These are phyloP conservation scores for Chaetodon trifascialis DNA, from an alignment of 2,113 vertebrate species.

Conservation along the genomic window DNA sequence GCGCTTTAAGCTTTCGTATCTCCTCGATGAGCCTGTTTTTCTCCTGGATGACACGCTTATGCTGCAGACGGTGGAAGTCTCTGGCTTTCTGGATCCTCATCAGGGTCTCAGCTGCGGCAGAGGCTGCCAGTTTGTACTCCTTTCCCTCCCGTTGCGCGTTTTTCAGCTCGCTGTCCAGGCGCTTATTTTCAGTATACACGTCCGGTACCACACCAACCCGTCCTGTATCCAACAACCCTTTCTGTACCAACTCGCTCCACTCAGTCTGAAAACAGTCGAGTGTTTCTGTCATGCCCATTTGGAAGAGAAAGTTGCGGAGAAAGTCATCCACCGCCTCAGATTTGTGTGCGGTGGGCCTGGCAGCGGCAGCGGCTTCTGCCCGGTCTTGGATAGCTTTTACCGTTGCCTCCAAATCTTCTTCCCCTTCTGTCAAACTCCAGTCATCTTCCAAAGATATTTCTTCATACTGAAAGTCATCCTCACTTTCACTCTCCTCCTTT, in stretches of 20 bases:
- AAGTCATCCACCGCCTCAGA: conserved; percentile 89
- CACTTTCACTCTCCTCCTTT: conserved; percentile 52
- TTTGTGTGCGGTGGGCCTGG: not conserved
- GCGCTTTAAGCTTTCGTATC: conserved; percentile 87
- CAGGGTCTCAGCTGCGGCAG: conserved; percentile 83
- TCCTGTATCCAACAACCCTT: conserved; percentile 76
- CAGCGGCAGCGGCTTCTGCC: conserved; percentile 49
- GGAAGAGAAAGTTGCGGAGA: conserved; percentile 91
- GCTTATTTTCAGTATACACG: conserved; percentile 84
- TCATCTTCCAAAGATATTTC: conserved; percentile 86
- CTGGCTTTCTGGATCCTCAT: conserved; percentile 86
- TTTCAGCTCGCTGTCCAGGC: conserved; percentile 85
- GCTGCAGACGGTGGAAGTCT: conserved; percentile 89
- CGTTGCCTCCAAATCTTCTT: conserved; percentile 86
- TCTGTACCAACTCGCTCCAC: conserved; percentile 90
- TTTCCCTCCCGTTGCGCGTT: conserved; percentile 85
- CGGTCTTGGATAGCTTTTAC: conserved; percentile 80
- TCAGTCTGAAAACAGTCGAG: conserved; percentile 93
- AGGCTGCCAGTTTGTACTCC: conserved; percentile 79
- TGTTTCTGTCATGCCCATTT: conserved; percentile 90
- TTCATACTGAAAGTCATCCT: conserved; percentile 86
- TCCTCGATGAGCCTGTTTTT: conserved; percentile 88
- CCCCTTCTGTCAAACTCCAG: conserved; percentile 82
- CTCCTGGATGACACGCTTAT: conserved; percentile 89
- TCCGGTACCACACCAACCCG: conserved; percentile 80